Base-by-base conservation (phyloP, 2,888 invertebrate species). In the Rhagonycha lutea region DNA sequence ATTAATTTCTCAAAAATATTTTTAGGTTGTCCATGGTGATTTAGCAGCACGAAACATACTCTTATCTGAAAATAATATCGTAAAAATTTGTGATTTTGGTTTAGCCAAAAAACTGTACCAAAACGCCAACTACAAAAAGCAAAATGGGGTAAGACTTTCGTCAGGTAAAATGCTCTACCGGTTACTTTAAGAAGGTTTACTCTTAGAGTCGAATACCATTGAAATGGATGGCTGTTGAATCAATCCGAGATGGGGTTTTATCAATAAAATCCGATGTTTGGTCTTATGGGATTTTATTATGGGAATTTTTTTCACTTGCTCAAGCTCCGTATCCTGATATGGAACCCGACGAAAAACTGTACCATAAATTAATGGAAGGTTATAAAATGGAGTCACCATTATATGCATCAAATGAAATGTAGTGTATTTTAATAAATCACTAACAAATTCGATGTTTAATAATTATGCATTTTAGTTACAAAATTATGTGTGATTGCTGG, bases 1-100 rank as follows among this genome's bases (percentile, higher is more conserved):
- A 26, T 67, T n/a, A n/a, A n/a, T n/a, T n/a, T 23, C n/a, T 23
- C 3, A 26, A 7, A 0, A 65, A 26, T 4, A 70, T 0, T 26
- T 26, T 26, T 84, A 93, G 93, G 94, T 96, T 0, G 87, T 96
- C 1, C 96, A 96, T 82, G 95, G 96, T 8, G 96, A 96, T 87
- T 89, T 96, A 80, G 98, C 98, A 0, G 97, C 97, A 0, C 91
- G 98, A 81, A 98, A 98, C 86, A 93, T 98, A 71, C 88, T 98
- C 11, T 87, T 98, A 24, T 94, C 96, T 3, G 96, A 97, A 72
- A 92, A 96, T 80, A 96, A 97, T 84, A 90, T 98, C 3, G 97
- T 98, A 0, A 98, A 98, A 88, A 98, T 98, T 81, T 98, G 98
- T 85, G 98, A 98, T 88, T 98, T 98, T 88, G 98, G 98, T 10